Conservation (phyloP, 2,888 invertebrate genomes). For the Vanessa cardui region DNA sequence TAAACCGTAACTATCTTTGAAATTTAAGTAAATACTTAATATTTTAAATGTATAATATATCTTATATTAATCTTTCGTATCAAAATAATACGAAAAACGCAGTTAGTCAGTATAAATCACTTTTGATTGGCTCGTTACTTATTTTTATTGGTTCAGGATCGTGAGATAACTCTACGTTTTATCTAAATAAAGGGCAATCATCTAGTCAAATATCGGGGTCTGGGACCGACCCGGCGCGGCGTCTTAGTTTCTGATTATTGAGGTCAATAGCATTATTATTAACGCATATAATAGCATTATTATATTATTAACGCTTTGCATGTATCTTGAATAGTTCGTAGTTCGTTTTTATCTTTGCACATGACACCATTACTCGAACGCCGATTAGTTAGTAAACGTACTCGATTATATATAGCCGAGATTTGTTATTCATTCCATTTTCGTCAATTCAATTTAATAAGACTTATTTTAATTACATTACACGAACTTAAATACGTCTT, state of each 20-base stretch:
- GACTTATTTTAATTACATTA: too few species aligned
- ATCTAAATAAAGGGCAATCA: conserved; percentile 21
- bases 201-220: conserved; percentile 22
- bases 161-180: neutral
- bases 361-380: neutral
- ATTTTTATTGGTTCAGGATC: neutral
- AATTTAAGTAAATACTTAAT: too few species aligned
- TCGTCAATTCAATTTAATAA: too few species aligned
- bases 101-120: too few species aligned
- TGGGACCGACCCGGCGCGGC: neutral
- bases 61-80: too few species aligned
- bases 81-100: too few species aligned
- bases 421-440: too few species aligned
- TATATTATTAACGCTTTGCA: conserved; percentile 8
- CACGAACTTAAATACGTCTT: too few species aligned
- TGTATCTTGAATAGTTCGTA: neutral
- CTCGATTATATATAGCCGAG: neutral
- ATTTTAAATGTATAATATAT: too few species aligned
- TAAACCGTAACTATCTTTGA: too few species aligned
- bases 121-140: neutral
- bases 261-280: conserved; percentile 18
- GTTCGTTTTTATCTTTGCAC: neutral
- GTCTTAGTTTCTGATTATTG: conserved; percentile 16
- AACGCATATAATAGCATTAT: too few species aligned
- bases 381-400: neutral